Evolutionary conservation across 2,888 invertebrate species (phyloP).

Genomic region (Nephrotoma flavescens): DNA sequence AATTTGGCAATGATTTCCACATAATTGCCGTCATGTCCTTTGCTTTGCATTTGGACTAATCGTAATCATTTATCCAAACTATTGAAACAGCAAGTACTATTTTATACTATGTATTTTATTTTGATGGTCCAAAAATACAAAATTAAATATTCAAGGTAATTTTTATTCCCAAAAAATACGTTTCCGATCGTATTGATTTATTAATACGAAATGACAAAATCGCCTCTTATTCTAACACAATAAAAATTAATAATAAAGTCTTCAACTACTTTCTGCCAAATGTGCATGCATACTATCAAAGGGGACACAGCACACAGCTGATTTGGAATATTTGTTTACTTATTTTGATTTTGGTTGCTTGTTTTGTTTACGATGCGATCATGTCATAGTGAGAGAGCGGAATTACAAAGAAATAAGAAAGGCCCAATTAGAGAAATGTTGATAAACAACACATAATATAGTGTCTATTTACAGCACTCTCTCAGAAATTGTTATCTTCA

Average conservation of each 20-base stretch:
- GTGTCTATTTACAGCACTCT: background rate
- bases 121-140: background rate
- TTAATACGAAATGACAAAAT: background rate
- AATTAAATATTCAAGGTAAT: background rate
- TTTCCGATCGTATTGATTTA: background rate
- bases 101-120: background rate
- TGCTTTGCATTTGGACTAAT: background rate
- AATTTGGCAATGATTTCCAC: slow-evolving; percentile 1
- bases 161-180: background rate
- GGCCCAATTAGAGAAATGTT: background rate
- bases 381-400: background rate
- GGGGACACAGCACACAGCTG: background rate
- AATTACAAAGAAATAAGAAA: background rate
- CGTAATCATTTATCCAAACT: background rate
- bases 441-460: background rate
- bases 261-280: background rate
- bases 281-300: background rate
- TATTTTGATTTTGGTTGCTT: background rate
- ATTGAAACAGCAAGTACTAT: background rate
- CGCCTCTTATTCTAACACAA: background rate
- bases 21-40: background rate
- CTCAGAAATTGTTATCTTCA: background rate
- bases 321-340: background rate
- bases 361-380: background rate
- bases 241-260: background rate